phyloP scores from a whole-genome alignment of 2,113 vertebrate genomes.

The Motacilla tschutschensis region DNA sequence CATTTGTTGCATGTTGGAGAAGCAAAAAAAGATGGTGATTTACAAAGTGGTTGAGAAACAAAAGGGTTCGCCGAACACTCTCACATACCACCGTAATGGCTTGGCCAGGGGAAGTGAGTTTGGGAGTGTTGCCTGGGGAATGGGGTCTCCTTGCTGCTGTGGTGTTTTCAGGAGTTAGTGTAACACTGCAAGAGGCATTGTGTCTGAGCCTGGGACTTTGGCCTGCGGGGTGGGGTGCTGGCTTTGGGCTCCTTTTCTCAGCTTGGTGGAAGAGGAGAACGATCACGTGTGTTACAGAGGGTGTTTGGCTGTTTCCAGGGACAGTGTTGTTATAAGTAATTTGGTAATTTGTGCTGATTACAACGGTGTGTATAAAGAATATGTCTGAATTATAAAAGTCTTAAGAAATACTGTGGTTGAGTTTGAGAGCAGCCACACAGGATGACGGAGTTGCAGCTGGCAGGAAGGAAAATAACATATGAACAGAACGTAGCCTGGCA shows the following conservation, averaged over 20 bases:
- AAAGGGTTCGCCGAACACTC: neutral
- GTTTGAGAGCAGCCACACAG: no score
- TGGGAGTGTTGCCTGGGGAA: neutral
- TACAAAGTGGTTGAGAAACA: neutral
- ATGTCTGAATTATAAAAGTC: no score
- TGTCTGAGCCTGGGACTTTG: accelerated
- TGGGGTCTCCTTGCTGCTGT: accelerated
- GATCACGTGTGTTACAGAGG: neutral
- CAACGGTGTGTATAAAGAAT: no score
- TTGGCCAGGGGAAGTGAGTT: neutral
- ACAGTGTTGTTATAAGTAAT: no score
- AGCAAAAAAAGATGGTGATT: neutral
- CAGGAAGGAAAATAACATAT: no score
- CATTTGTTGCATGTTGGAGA: neutral
- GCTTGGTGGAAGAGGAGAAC: accelerated
- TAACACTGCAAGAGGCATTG: neutral
- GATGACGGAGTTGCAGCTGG: no score
- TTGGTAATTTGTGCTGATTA: no score
- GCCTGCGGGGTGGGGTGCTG: neutral
- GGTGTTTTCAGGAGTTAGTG: neutral
- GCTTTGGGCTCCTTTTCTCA: neutral
- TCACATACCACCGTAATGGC: neutral
- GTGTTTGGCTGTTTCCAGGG: neutral
- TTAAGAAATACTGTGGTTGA: no score
- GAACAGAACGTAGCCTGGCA: no score